Base-by-base conservation (phyloP, 2,797 vertebrate genomes). In the Peromyscus nudipes region DNA sequence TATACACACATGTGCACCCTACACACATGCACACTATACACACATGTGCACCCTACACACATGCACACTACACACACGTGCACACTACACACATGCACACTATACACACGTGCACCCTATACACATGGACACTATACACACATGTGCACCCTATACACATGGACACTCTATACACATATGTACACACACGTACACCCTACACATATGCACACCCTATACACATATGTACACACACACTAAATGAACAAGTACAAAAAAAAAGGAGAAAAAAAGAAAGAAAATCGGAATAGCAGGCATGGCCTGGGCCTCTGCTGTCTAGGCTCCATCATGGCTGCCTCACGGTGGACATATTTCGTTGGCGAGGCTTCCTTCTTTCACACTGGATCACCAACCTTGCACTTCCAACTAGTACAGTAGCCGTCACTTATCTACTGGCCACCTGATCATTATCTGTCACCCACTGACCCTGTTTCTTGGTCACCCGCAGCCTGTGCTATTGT, bases 371-470 rank as follows among this genome's bases (percentile, higher is more conserved):
- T 17, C 46, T 49, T n/a, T 29, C n/a, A 19, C 0, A 0, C 25
- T 4, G 71, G 37, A 8, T 40, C 4, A 23, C 2, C 62, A 13
- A 9, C 52, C 52, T 1, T 6, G 4, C 5, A 3, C 12, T 29
- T 37, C 16, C 29, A 6, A 19, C 64, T 13, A 55, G 57, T 12
- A 49, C 16, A 7, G 57, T 49, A 40, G 57, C 62, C 4, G 31
- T 0, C 1, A 17, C 84, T 12, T 4, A 25, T 27, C 81, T 10
- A 23, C 14, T 23, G 55, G n/a, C 13, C 57, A 7, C 1, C 25
- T 0, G 5, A 0, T 12, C 2, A 0, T 6, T 9, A 3, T 40
- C 46, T 0, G 14, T 10, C 17, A 2, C 37, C 40, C 0, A 19
- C 46, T 31, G 5, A 31, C 13, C 62, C n/a, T 65, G 73, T 9